A percentile compares a stretch with the other conserved stretches of the same genome.
phyloP scores from a whole-genome alignment of 1,140 invertebrate genomes.

The Venustaconcha ellipsiformis region DNA sequence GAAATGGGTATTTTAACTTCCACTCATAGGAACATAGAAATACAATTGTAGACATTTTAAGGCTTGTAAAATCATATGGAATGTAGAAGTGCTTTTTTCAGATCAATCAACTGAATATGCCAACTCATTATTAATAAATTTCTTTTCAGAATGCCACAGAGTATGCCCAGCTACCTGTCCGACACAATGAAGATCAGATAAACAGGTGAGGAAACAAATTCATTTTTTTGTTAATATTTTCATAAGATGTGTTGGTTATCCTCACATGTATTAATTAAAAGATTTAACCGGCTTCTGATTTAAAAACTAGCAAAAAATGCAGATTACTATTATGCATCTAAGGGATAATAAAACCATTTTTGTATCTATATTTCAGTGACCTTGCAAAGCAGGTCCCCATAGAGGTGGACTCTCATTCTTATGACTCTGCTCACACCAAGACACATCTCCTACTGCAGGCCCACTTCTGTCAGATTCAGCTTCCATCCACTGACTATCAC shows the following conservation, averaged over 20 bases:
- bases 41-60: too few relatives aligned
- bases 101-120: too few relatives aligned
- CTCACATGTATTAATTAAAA: too few relatives aligned
- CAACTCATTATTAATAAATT: neutral
- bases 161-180: slow-evolving; percentile 93
- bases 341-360: neutral
- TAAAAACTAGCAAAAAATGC: too few relatives aligned
- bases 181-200: slow-evolving; percentile 97
- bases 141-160: slow-evolving; percentile 81
- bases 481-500: slow-evolving; percentile 94
- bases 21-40: too few relatives aligned
- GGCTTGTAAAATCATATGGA: too few relatives aligned
- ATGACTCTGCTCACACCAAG: slow-evolving; percentile 95
- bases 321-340: too few relatives aligned
- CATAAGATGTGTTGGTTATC: too few relatives aligned
- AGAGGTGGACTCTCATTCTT: slow-evolving; percentile 78
- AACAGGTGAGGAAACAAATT: slow-evolving; percentile 78
- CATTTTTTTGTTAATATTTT: too few relatives aligned
- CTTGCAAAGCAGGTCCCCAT: slow-evolving; percentile 83
- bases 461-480: slow-evolving; percentile 83
- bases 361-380: slow-evolving; percentile 75
- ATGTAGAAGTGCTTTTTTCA: too few relatives aligned
- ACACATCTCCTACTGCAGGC: slow-evolving; percentile 93
- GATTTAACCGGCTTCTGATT: too few relatives aligned
- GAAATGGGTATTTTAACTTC: too few relatives aligned